Conservation (phyloP, 2,797 vertebrate genomes). For the Spea hammondii region DNA sequence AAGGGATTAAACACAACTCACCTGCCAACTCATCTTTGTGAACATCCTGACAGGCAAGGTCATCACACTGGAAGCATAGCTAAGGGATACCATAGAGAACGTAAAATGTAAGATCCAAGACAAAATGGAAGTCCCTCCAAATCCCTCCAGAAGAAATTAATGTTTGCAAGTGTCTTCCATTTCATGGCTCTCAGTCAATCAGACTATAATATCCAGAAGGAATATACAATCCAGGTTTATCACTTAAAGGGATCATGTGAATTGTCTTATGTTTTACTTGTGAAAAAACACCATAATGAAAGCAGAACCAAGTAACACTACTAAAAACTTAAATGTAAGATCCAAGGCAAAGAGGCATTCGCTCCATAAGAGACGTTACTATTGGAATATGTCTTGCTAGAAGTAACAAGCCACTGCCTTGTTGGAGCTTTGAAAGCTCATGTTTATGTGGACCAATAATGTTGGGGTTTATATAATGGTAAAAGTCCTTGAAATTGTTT, state of each 20-base stretch:
- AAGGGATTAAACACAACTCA: not conserved
- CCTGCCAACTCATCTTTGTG: slow-evolving; percentile 11
- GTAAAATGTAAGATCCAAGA: not conserved
- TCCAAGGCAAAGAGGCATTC: not conserved
- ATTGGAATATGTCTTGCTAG: no score
- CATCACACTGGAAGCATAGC: not conserved
- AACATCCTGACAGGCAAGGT: not conserved
- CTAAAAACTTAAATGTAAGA: no score
- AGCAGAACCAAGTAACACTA: no score
- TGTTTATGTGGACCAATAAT: no score
- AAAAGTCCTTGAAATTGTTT: no score
- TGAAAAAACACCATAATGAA: no score
- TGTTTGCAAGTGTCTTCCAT: not conserved
- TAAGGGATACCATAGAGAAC: not conserved
- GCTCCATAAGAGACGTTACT: not conserved
- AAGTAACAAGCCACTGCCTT: no score
- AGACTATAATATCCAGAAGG: slow-evolving; percentile 13
- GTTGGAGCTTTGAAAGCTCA: no score
- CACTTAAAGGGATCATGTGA: not conserved
- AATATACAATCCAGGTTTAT: not conserved
- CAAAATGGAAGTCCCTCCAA: not conserved
- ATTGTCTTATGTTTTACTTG: not conserved
- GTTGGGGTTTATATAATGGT: no score
- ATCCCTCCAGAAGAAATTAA: not conserved
- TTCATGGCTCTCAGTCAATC: not conserved